Evolutionary conservation across 2,113 vertebrate species (phyloP).

Genomic region (Mus pahari): DNA sequence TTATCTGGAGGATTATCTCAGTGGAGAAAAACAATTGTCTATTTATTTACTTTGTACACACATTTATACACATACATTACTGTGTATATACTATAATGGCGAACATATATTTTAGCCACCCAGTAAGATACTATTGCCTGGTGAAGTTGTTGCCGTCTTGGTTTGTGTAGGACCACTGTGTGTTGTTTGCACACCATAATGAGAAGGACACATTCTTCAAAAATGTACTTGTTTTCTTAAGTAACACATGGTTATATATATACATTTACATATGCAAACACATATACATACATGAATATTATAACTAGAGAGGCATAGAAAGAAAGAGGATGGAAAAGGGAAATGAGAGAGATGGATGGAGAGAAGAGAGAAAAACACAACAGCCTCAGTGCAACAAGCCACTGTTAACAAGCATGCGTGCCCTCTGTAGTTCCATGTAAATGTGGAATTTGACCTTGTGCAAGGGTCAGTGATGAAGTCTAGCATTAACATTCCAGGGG

Average conservation of each 20-base stretch:
- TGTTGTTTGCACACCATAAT: background rate
- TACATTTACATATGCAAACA: too few relatives aligned
- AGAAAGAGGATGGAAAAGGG: background rate
- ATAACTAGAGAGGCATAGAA: background rate
- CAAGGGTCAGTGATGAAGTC: conserved; percentile 56
- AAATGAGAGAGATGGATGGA: too few relatives aligned
- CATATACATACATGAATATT: background rate
- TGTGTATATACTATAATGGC: background rate
- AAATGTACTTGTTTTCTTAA: background rate
- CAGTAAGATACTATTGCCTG: too few relatives aligned
- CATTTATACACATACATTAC: background rate
- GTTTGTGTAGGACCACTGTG: background rate
- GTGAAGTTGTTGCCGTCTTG: background rate
- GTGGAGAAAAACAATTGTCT: background rate
- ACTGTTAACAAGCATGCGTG: conserved; percentile 55
- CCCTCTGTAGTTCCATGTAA: conserved; percentile 76
- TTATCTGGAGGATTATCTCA: background rate
- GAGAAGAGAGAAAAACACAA: background rate
- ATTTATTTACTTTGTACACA: background rate
- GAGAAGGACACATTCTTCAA: background rate
- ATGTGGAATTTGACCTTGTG: conserved; percentile 75
- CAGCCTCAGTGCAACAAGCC: conserved; percentile 61
- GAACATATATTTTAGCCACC: accelerated
- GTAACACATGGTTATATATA: background rate
- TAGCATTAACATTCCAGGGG: conserved; percentile 70